phyloP scores from a whole-genome alignment of 2,113 vertebrate genomes.

The Eptesicus fuscus region DNA sequence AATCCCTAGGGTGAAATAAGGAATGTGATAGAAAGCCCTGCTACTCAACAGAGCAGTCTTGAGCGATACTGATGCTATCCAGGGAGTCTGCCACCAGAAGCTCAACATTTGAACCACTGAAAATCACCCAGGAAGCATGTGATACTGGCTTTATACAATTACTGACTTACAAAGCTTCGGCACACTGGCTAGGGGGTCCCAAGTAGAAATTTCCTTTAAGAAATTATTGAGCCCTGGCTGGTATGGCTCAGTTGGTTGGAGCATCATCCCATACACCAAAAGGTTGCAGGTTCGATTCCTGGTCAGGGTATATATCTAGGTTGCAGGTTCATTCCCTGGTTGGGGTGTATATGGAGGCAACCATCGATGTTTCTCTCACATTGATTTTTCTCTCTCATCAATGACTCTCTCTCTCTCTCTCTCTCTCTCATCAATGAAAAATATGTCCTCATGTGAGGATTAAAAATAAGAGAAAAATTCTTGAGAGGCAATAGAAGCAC shows the following conservation, averaged over 20 bases:
- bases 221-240: background rate
- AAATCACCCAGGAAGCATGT: background rate
- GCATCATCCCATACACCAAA: background rate
- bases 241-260: background rate
- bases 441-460: background rate
- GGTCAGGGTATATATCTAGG: background rate
- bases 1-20: slow-evolving; percentile 15
- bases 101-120: background rate
- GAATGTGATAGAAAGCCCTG: background rate
- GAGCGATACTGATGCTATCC: background rate
- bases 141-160: background rate
- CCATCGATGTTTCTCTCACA: background rate
- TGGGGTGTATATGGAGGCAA: background rate
- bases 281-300: background rate
- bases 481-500: slow-evolving; percentile 6
- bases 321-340: background rate
- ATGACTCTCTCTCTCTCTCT: background rate
- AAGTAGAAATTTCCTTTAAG: slow-evolving; percentile 8
- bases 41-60: background rate
- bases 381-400: background rate
- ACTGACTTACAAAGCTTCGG: background rate
- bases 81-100: background rate
- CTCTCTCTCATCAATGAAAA: background rate
- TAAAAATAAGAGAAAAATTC: background rate
- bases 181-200: background rate